These are phyloP conservation scores for Drosophila sordidula DNA, from an alignment of 2,888 invertebrate species.

Conservation along the genomic window DNA sequence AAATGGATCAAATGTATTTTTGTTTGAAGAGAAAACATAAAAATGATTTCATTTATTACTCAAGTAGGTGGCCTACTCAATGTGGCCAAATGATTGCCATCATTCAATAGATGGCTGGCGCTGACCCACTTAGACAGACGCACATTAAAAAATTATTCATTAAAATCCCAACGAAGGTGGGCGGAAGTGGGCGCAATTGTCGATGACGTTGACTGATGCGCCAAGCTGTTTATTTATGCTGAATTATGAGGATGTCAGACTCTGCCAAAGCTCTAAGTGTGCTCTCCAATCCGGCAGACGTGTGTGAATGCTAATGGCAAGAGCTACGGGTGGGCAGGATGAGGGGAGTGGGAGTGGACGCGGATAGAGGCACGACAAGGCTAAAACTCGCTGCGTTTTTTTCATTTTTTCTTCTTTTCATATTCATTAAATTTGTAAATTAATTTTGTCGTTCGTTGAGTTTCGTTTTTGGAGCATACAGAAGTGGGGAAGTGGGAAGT, in stretches of 20 bases:
- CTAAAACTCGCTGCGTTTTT: slow-evolving; percentile 26
- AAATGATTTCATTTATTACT: not conserved
- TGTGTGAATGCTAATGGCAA: slow-evolving; percentile 49
- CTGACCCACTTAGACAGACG: slow-evolving; percentile 45
- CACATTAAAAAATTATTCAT: slow-evolving; percentile 71
- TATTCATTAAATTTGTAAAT: slow-evolving; percentile 77
- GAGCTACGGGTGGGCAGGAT: not conserved
- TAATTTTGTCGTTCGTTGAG: slow-evolving; percentile 75
- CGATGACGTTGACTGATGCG: slow-evolving; percentile 71
- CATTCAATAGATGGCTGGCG: slow-evolving; percentile 11
- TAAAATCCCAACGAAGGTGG: slow-evolving; percentile 44
- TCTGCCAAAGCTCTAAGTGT: slow-evolving; percentile 17
- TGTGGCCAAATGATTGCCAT: slow-evolving; percentile 2
- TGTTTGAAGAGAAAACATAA: too few relatives aligned
- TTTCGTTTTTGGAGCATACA: slow-evolving; percentile 60
- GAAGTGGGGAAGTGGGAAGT: slow-evolving; percentile 23
- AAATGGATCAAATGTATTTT: too few relatives aligned
- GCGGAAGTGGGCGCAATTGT: slow-evolving; percentile 18
- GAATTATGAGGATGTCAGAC: slow-evolving; percentile 24
- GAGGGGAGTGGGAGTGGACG: not conserved
- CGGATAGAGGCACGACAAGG: slow-evolving; percentile 2
- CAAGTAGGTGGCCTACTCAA: not conserved
- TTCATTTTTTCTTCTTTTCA: slow-evolving; percentile 30
- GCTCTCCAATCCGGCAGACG: slow-evolving; percentile 27
- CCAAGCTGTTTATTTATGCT: slow-evolving; percentile 58